Conservation (phyloP, 2,113 vertebrate species). For the Pampusana beccarii region DNA sequence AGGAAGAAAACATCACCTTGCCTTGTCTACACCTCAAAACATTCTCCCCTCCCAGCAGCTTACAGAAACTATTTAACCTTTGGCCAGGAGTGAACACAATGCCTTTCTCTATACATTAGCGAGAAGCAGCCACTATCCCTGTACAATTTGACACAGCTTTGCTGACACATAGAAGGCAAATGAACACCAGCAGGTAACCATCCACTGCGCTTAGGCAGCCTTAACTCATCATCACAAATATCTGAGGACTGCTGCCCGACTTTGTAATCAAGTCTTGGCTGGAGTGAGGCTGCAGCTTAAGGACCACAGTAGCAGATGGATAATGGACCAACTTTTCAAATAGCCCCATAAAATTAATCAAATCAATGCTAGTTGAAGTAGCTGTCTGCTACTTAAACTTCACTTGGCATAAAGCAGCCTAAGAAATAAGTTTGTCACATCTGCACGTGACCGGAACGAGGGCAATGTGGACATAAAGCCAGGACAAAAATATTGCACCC, state of each 20-base stretch:
- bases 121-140: neutral
- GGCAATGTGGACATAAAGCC: rapidly evolving
- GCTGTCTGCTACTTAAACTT: neutral
- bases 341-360: neutral
- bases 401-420: no score
- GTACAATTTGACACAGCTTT: neutral
- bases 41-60: neutral
- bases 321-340: neutral
- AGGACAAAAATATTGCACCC: neutral
- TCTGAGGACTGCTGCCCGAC: neutral
- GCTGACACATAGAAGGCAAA: neutral
- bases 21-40: neutral
- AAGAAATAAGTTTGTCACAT: neutral
- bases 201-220: neutral
- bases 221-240: neutral
- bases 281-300: neutral
- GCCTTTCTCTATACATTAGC: rapidly evolving
- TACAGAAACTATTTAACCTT: neutral
- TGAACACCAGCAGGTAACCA: neutral
- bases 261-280: rapidly evolving
- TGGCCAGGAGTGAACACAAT: neutral
- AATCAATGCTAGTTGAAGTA: neutral
- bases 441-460: neutral
- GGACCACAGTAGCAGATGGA: neutral
- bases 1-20: neutral